Percentiles rank a stretch among this genome's conserved stretches.
Conservation (phyloP, 2,797 vertebrate genomes). For the Babyrousa celebensis region DNA sequence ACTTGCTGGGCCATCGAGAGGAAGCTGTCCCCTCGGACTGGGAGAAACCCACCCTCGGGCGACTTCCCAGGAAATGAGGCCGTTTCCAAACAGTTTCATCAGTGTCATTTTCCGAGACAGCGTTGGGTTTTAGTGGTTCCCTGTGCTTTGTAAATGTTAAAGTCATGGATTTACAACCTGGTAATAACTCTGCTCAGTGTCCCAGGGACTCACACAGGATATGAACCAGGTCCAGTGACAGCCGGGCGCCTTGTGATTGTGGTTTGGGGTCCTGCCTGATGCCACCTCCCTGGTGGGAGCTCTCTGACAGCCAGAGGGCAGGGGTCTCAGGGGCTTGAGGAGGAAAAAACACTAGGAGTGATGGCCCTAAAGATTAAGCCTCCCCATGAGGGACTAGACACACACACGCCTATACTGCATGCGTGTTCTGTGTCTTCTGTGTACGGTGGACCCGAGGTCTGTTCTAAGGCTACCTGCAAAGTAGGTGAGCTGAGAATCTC, state of each 20-base stretch:
- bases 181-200: constrained; percentile 20
- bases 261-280: background rate
- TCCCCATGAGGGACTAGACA: fast-evolving
- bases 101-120: background rate
- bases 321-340: background rate
- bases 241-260: background rate
- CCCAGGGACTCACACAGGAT: constrained; percentile 71
- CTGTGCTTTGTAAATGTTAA: constrained; percentile 30
- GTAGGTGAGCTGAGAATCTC: fast-evolving
- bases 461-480: background rate
- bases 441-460: fast-evolving
- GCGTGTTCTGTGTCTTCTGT: fast-evolving
- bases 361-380: background rate
- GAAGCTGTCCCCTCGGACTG: background rate
- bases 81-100: background rate
- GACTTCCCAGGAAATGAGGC: constrained; percentile 43
- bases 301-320: background rate
- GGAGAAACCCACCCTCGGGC: background rate
- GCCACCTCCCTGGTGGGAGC: background rate
- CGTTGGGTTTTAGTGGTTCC: constrained; percentile 20
- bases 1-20: background rate
- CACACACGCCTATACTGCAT: fast-evolving
- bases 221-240: background rate
- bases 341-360: background rate
- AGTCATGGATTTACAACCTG: constrained; percentile 70